A percentile compares a stretch with the other conserved stretches of the same genome.
These are phyloP conservation scores for Mungos mungo DNA, from an alignment of 2,113 vertebrate genomes.

Conservation along the genomic window DNA sequence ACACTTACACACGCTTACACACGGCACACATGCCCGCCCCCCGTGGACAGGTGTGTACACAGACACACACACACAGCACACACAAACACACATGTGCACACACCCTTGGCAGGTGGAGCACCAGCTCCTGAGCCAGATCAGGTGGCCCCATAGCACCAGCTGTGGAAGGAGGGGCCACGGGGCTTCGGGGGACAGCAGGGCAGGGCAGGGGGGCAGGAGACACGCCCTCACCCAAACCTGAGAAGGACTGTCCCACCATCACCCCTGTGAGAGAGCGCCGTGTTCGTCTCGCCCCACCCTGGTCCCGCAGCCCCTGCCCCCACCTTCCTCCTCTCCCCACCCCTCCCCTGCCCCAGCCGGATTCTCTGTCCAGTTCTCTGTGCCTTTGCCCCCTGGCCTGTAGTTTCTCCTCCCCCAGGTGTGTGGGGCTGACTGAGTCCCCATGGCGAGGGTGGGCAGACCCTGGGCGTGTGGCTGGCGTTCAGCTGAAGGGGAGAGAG, in stretches of 20 bases:
- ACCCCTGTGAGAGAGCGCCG: not conserved
- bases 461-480: accelerated
- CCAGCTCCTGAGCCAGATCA: not conserved
- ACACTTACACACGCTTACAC: no score
- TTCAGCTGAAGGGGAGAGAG: not conserved
- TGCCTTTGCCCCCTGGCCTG: accelerated
- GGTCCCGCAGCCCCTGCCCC: not conserved
- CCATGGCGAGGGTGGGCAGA: accelerated
- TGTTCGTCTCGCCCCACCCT: accelerated
- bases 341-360: accelerated
- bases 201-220: no score
- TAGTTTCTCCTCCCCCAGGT: no score
- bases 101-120: accelerated
- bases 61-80: not conserved
- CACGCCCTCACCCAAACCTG: accelerated
- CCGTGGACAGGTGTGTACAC: not conserved
- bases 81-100: not conserved
- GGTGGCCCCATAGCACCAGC: no score
- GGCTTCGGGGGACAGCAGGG: no score
- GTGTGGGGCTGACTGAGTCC: not conserved
- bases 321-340: no score
- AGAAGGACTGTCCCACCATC: accelerated
- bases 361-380: accelerated
- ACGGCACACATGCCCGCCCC: not conserved
- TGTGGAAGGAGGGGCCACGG: not conserved